phyloP scores from a whole-genome alignment of 1,140 invertebrate genomes.

The Idris sp. region DNA sequence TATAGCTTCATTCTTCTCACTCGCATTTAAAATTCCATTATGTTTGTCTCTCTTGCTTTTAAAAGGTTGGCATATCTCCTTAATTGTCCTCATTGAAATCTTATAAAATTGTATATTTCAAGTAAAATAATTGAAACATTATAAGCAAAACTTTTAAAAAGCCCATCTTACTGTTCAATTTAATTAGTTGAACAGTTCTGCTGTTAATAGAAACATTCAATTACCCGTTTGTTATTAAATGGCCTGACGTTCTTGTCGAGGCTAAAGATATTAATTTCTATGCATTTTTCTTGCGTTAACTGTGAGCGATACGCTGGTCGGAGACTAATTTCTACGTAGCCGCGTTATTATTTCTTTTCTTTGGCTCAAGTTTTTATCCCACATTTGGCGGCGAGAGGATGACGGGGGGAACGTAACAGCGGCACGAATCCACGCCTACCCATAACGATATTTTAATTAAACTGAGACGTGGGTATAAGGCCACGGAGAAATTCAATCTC shows the following conservation, averaged over 20 bases:
- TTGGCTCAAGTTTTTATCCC: slow-evolving; percentile 50
- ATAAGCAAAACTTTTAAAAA: not conserved
- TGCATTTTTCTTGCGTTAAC: slow-evolving; percentile 64
- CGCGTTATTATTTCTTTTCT: slow-evolving; percentile 56
- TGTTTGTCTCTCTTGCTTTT: too few relatives aligned
- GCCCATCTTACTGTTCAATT: slow-evolving; percentile 7
- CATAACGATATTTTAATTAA: slow-evolving; percentile 80
- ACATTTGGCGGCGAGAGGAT: slow-evolving; percentile 41
- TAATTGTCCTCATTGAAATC: too few relatives aligned
- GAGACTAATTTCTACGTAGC: slow-evolving; percentile 55
- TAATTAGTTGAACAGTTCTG: slow-evolving; percentile 42
- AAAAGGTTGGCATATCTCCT: too few relatives aligned
- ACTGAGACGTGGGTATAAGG: slow-evolving; percentile 71
- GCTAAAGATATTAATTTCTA: slow-evolving; percentile 59
- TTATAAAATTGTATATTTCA: too few relatives aligned
- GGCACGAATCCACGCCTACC: slow-evolving; percentile 78
- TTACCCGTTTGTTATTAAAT: slow-evolving; percentile 57
- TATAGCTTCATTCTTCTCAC: too few relatives aligned
- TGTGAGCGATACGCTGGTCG: slow-evolving; percentile 52
- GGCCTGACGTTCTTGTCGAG: slow-evolving; percentile 49
- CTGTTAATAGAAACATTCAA: slow-evolving; percentile 60
- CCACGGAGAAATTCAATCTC: slow-evolving; percentile 79
- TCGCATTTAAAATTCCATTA: too few relatives aligned
- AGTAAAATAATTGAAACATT: too few relatives aligned
- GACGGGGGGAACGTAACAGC: slow-evolving; percentile 64